Evolutionary conservation across 2,797 vertebrate species (phyloP), one percentile per base, ranked within the genome.

Genomic region (Brachymystax lenok): DNA sequence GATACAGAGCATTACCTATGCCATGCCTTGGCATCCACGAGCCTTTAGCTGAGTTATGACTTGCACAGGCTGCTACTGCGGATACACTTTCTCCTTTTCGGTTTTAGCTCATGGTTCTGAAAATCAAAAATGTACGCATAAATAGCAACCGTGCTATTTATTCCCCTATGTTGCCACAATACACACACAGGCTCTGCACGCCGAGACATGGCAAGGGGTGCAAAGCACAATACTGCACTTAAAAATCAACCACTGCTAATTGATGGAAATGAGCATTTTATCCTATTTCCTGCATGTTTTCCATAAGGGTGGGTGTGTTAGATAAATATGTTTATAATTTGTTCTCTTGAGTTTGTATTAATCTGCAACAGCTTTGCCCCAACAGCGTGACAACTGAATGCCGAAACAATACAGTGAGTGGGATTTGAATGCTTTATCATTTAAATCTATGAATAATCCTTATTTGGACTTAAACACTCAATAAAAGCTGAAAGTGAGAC

Each of bases 141-240:
- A 46, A 76, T 72, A 71, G 81, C 73, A 78, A 76, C 75, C 67
- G 21, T 81, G 66, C 80, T 81, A 74, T 56, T 27, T 56, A 27
- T 71, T 33, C 63, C 40, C 17, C 46, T n/a, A 33, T 74, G 81
- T 85, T 87, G 77, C 80, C 77, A 84, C 80, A 82, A 77, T 24
- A 24, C 80, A 81, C 27, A 67, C 10, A 5, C 40, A 68, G 69
- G 46, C 59, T 74, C 7, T 40, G 52, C 78, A 73, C 67, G 24
- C 16, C 35, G 64, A 50, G 54, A 30, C 64, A 35, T 21, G 59
- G 24, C 50, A 50, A 14, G 61, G 69, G 16, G 79, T 59, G 77
- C 77, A 79, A 80, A 87, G 69, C n/a, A 78, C 50, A 79, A 79
- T 75, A 79, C 3, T 54, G 70, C 56, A 33, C 71, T 28, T 72